phyloP scores from a whole-genome alignment of 1,140 invertebrate species.

The Sycophila sp. region DNA sequence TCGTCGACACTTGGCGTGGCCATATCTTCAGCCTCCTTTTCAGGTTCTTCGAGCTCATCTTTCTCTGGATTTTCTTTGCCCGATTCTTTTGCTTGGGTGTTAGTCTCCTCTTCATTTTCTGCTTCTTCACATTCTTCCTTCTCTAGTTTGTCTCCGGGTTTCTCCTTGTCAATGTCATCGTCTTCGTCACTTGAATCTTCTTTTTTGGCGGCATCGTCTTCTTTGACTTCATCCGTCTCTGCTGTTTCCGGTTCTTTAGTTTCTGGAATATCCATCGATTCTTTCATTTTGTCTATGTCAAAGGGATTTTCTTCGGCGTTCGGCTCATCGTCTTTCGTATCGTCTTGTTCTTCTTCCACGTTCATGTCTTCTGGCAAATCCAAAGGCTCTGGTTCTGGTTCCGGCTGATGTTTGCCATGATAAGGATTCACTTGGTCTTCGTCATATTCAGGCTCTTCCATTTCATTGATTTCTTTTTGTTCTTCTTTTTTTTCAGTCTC shows the following conservation, averaged over 20 bases:
- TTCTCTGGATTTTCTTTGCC: conserved; percentile 64
- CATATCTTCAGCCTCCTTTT: conserved; percentile 61
- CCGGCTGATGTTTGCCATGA: conserved; percentile 79
- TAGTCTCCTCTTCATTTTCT: conserved; percentile 36
- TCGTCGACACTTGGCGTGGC: conserved; percentile 52
- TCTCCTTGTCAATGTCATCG: conserved; percentile 48
- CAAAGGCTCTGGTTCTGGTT: conserved; percentile 83
- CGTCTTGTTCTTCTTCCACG: conserved; percentile 79
- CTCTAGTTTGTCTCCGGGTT: conserved; percentile 56
- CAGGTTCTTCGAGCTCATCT: conserved; percentile 57
- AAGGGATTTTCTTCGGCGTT: conserved; percentile 78
- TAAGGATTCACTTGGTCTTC: conserved; percentile 89
- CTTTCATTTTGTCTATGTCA: conserved; percentile 83
- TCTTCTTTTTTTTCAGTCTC: conserved; percentile 65
- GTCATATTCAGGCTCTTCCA: conserved; percentile 81
- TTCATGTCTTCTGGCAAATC: conserved; percentile 89
- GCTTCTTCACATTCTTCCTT: conserved; percentile 45
- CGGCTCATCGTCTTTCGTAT: conserved; percentile 70
- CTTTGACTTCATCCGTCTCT: conserved; percentile 49
- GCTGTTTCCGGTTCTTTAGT: conserved; percentile 22
- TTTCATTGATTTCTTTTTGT: conserved; percentile 79
- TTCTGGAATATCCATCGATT: conserved; percentile 43
- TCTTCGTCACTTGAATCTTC: conserved; percentile 54
- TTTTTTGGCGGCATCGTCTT: conserved; percentile 48
- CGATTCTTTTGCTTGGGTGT: conserved; percentile 59